Conservation (phyloP, 2,888 invertebrate genomes). For the Drosophila imparisetae region DNA sequence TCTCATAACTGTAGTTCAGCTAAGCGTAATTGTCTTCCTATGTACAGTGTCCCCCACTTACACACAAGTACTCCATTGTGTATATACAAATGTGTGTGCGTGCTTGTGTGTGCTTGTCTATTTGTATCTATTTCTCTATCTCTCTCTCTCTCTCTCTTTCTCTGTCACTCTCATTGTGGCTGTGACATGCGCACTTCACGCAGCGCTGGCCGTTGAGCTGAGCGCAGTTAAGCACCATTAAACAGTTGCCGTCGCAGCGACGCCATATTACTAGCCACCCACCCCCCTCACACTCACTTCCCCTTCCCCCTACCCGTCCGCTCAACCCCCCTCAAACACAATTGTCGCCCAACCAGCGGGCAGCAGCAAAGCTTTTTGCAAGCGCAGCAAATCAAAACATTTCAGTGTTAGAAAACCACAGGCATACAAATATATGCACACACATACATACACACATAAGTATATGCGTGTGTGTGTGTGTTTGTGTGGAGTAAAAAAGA, state of each 20-base stretch:
- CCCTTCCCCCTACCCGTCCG: neutral
- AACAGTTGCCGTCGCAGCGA: constrained; percentile 60
- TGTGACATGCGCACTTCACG: constrained; percentile 76
- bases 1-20: constrained; percentile 50
- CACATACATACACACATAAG: constrained; percentile 6
- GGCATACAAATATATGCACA: constrained; percentile 13
- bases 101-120: too few relatives aligned
- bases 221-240: constrained; percentile 74
- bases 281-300: constrained; percentile 1
- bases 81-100: constrained; percentile 1
- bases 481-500: constrained; percentile 48
- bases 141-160: constrained; percentile 11
- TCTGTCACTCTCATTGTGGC: constrained; percentile 33
- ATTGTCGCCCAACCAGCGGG: constrained; percentile 70
- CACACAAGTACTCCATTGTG: neutral
- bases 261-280: constrained; percentile 66
- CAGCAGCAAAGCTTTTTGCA: constrained; percentile 72
- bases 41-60: constrained; percentile 40
- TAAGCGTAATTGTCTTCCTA: constrained; percentile 70
- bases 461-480: constrained; percentile 4
- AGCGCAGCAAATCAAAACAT: constrained; percentile 81
- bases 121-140: constrained; percentile 21
- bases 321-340: constrained; percentile 6
- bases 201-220: constrained; percentile 43
- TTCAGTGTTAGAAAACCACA: constrained; percentile 63